These are phyloP conservation scores for Araneus ventricosus DNA, from an alignment of 1,140 invertebrate genomes.

Conservation along the genomic window DNA sequence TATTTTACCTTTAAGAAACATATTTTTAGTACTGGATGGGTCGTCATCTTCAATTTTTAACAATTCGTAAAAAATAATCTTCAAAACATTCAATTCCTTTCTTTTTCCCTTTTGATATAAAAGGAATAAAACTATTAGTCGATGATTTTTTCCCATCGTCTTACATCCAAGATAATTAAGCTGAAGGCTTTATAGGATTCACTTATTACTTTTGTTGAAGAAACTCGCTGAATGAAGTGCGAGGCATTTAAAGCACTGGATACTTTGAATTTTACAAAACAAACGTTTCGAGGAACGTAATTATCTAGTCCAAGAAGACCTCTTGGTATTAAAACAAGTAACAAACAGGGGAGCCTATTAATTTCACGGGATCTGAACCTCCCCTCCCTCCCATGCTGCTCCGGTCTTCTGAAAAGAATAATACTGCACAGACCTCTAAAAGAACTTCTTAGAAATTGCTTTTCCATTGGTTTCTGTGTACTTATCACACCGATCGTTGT, in stretches of 20 bases:
- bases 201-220: not conserved
- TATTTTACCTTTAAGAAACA: not conserved
- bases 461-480: constrained; percentile 63
- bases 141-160: not conserved
- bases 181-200: not conserved
- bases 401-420: constrained; percentile 7
- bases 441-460: constrained; percentile 47
- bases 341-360: constrained; percentile 22
- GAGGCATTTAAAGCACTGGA: not conserved
- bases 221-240: not conserved
- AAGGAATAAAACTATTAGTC: constrained; percentile 14
- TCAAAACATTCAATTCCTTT: not conserved
- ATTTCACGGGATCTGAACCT: not conserved
- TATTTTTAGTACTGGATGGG: not conserved
- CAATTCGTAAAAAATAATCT: not conserved
- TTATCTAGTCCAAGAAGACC: constrained; percentile 17
- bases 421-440: constrained; percentile 18
- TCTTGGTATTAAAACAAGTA: constrained; percentile 34
- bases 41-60: not conserved
- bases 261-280: constrained; percentile 2
- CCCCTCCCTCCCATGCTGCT: not conserved
- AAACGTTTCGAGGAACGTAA: constrained; percentile 11
- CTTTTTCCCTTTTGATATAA: not conserved
- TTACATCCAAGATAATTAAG: not conserved
- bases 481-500: constrained; percentile 57